Evolutionary conservation across 2,888 invertebrate species (phyloP).

Genomic region (Cephus rjabovi): DNA sequence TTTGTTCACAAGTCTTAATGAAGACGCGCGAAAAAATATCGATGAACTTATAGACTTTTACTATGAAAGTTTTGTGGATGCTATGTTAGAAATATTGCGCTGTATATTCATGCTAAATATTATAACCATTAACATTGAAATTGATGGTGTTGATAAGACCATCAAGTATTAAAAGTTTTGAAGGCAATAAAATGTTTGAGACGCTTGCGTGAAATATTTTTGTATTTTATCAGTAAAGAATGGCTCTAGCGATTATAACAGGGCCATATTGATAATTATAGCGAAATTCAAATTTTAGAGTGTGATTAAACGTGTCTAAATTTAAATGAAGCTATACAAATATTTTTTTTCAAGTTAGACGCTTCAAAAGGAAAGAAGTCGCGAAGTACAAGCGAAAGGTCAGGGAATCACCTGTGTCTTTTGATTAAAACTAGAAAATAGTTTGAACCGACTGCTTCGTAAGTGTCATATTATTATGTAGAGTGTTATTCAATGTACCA

Average conservation of each 20-base stretch:
- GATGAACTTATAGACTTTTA: slow-evolving; percentile 69
- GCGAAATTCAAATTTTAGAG: too few species aligned
- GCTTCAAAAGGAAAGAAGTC: too few species aligned
- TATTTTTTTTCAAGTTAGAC: too few species aligned
- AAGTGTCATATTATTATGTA: too few species aligned
- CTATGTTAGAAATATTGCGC: slow-evolving; percentile 12
- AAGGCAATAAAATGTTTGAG: not conserved
- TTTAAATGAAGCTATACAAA: too few species aligned
- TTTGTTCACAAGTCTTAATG: slow-evolving; percentile 69
- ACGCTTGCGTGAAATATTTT: not conserved
- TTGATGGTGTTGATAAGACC: not conserved
- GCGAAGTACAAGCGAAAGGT: too few species aligned
- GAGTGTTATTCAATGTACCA: too few species aligned
- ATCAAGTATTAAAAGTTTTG: not conserved
- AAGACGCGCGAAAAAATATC: slow-evolving; percentile 63
- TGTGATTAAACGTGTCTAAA: too few species aligned
- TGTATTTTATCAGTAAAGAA: not conserved
- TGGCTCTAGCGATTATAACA: not conserved
- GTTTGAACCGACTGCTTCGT: too few species aligned
- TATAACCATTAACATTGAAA: slow-evolving; percentile 2
- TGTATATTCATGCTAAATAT: slow-evolving; percentile 17
- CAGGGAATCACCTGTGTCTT: too few species aligned
- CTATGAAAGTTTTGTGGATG: slow-evolving; percentile 67
- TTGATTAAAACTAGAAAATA: too few species aligned
- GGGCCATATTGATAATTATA: too few species aligned